phyloP scores from a whole-genome alignment of 1,140 invertebrate genomes.

The Antheraea pernyi region DNA sequence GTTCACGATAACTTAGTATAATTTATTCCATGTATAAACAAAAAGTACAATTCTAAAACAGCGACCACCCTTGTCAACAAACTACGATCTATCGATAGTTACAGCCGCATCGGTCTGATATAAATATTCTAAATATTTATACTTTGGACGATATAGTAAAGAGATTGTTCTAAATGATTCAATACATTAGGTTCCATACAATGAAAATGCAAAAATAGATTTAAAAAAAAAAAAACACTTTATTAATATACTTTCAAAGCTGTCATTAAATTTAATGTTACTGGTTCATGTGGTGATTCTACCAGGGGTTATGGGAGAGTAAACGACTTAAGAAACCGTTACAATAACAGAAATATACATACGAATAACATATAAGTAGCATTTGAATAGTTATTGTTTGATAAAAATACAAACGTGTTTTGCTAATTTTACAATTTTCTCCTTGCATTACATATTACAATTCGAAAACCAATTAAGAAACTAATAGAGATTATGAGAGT shows the following conservation, averaged over 20 bases:
- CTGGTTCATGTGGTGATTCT: not conserved
- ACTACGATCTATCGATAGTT: too few species aligned
- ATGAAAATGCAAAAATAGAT: not conserved
- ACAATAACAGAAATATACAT: not conserved
- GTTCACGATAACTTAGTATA: too few species aligned
- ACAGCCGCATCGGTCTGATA: not conserved
- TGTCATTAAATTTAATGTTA: not conserved
- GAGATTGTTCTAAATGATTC: not conserved
- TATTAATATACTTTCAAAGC: not conserved
- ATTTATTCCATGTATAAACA: too few species aligned
- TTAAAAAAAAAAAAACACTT: not conserved
- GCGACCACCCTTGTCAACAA: too few species aligned
- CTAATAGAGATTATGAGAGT: too few species aligned
- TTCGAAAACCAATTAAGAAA: too few species aligned
- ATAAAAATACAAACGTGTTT: not conserved
- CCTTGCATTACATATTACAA: not conserved
- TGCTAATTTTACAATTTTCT: not conserved
- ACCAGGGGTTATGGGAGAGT: not conserved
- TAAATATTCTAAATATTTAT: not conserved
- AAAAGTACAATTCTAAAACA: too few species aligned
- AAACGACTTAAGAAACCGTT: not conserved
- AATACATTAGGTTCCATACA: too few species aligned
- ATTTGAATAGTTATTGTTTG: not conserved
- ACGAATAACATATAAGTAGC: not conserved
- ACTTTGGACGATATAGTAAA: not conserved